These are phyloP conservation scores for Phylloscopus whistleri DNA, from an alignment of 2,113 vertebrate genomes.

Conservation along the genomic window DNA sequence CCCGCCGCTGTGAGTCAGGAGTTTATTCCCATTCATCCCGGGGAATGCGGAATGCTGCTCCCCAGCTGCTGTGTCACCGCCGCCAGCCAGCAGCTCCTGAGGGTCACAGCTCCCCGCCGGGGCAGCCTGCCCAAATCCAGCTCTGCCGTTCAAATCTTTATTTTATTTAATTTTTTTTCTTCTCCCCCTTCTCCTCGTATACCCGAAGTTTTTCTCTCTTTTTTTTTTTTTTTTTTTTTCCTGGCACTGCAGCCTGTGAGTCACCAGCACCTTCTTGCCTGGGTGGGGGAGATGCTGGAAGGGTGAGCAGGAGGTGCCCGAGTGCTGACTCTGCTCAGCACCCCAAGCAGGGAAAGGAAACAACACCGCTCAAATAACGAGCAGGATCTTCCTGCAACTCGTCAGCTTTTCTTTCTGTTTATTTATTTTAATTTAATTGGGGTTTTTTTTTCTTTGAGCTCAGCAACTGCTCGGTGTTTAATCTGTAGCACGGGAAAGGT, in stretches of 20 bases:
- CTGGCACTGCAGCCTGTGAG: constrained; percentile 3
- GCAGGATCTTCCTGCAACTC: constrained; percentile 59
- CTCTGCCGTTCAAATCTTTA: neutral
- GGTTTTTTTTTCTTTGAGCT: neutral
- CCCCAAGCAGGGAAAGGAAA: constrained; percentile 62
- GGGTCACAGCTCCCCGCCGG: neutral
- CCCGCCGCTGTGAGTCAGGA: constrained; percentile 45
- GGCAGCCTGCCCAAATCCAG: neutral
- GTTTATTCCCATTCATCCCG: constrained; percentile 43
- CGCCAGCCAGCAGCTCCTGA: neutral
- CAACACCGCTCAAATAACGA: constrained; percentile 62
- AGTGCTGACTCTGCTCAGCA: constrained; percentile 48
- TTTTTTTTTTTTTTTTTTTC: neutral
- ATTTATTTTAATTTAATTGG: neutral
- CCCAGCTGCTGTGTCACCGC: constrained; percentile 25
- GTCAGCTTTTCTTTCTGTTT: neutral
- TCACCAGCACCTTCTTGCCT: neutral
- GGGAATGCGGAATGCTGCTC: constrained; percentile 40
- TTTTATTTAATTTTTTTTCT: fast-evolving
- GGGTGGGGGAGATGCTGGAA: neutral
- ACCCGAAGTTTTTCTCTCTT: neutral
- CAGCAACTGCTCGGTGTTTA: constrained; percentile 1
- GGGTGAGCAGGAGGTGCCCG: neutral
- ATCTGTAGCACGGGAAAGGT: constrained; percentile 26
- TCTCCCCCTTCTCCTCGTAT: fast-evolving